These are phyloP conservation scores for Albula goreensis DNA, from an alignment of 2,113 vertebrate genomes.

Conservation along the genomic window DNA sequence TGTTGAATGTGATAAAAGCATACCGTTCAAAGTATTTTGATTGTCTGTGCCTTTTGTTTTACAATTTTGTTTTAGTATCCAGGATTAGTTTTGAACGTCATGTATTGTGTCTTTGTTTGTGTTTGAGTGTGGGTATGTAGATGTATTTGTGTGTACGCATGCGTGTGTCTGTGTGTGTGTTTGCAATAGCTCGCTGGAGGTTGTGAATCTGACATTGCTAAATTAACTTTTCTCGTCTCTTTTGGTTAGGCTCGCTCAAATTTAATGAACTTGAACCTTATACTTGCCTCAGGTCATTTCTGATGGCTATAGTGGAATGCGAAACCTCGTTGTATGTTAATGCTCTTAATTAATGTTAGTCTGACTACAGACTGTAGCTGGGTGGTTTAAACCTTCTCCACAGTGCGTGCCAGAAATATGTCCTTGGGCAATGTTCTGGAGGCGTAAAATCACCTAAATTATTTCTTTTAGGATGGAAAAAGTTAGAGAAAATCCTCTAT, in stretches of 20 bases:
- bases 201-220: constrained; percentile 6
- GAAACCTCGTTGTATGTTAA: constrained; percentile 50
- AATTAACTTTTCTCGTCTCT: constrained; percentile 18
- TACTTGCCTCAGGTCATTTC: constrained; percentile 76
- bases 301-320: constrained; percentile 69
- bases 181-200: background rate
- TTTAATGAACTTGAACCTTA: constrained; percentile 75
- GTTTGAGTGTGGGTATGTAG: constrained; percentile 23
- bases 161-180: constrained; percentile 18
- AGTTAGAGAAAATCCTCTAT: background rate
- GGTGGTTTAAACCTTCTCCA: constrained; percentile 17
- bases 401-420: constrained; percentile 4
- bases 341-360: constrained; percentile 54
- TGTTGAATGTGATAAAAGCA: too few relatives aligned
- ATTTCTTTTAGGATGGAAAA: constrained; percentile 11
- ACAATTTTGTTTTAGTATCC: too few relatives aligned
- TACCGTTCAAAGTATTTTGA: too few relatives aligned
- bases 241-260: constrained; percentile 68
- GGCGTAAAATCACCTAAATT: constrained; percentile 17
- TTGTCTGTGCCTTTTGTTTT: too few relatives aligned
- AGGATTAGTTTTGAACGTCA: too few relatives aligned
- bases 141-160: constrained; percentile 18
- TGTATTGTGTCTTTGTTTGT: background rate
- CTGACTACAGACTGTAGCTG: constrained; percentile 25
- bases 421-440: constrained; percentile 20